These are phyloP conservation scores for Gobius niger DNA, from an alignment of 2,113 vertebrate genomes.

Conservation along the genomic window DNA sequence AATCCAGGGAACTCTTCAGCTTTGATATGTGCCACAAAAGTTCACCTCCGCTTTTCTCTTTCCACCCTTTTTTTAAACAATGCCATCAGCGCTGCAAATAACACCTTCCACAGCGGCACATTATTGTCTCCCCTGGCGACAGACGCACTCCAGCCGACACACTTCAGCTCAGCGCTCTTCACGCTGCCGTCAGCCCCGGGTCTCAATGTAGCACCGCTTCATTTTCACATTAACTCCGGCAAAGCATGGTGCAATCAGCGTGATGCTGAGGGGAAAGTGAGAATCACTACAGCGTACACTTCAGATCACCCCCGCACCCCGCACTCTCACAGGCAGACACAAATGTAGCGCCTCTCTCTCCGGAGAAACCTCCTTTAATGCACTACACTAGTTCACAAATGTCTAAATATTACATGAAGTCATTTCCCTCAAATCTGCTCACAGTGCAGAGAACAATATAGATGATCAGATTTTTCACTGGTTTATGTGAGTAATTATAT, in stretches of 20 bases:
- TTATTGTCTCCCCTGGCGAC: conserved; percentile 57
- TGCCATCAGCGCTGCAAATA: conserved; percentile 58
- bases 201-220: conserved; percentile 62
- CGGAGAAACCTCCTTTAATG: conserved; percentile 21
- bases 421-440: conserved; percentile 4
- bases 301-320: conserved; percentile 52
- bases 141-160: conserved; percentile 64
- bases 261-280: conserved; percentile 33
- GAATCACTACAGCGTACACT: conserved; percentile 54
- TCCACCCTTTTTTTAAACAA: conserved; percentile 69
- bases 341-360: conserved; percentile 47
- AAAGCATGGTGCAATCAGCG: conserved; percentile 63
- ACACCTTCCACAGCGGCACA: conserved; percentile 63
- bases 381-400: conserved; percentile 2
- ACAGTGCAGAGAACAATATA: background rate
- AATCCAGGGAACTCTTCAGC: conserved; percentile 79
- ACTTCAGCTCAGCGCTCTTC: conserved; percentile 61
- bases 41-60: conserved; percentile 70
- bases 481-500: background rate
- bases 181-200: conserved; percentile 52
- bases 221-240: conserved; percentile 72
- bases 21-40: conserved; percentile 73
- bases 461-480: background rate
- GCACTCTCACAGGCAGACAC: conserved; percentile 41
- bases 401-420: conserved; percentile 16